phyloP scores from a whole-genome alignment of 2,888 invertebrate species.

The Hypercompe scribonia region DNA sequence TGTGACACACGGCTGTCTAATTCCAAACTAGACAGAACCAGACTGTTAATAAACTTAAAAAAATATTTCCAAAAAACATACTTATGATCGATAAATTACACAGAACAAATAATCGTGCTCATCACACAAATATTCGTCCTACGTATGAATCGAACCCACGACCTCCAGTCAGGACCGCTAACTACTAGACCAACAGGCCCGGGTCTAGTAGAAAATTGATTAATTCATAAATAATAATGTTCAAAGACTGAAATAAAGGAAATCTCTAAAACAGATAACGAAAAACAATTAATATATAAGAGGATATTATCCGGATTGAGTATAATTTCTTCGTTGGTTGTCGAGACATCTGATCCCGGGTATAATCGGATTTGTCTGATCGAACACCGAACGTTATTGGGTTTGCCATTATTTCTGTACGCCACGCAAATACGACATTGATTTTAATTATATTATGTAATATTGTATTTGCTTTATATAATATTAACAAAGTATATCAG shows the following conservation, averaged over 20 bases:
- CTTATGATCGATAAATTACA: too few relatives aligned
- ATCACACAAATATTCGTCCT: too few relatives aligned
- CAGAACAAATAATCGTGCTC: too few relatives aligned
- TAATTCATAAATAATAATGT: background rate
- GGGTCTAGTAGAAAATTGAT: background rate
- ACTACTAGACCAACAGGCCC: too few relatives aligned
- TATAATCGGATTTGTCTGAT: conserved; percentile 84
- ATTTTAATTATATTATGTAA: conserved; percentile 77
- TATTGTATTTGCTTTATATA: background rate
- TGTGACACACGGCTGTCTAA: too few relatives aligned
- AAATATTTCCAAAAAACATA: too few relatives aligned
- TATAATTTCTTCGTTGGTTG: conserved; percentile 69
- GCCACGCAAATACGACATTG: conserved; percentile 75
- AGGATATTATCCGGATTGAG: conserved; percentile 73
- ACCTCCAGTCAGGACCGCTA: too few relatives aligned
- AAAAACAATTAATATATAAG: conserved; percentile 76
- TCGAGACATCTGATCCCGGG: conserved; percentile 81
- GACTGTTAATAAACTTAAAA: too few relatives aligned
- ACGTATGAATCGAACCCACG: too few relatives aligned
- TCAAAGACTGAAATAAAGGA: conserved; percentile 11
- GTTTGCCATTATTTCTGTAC: conserved; percentile 79
- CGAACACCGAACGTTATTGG: conserved; percentile 78
- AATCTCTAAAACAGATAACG: conserved; percentile 54
- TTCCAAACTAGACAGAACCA: too few relatives aligned
- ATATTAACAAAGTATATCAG: background rate